Percentiles rank a stretch among this genome's conserved stretches.
Conservation (phyloP, 2,113 vertebrate species). For the Chaetorhynchus papuensis region DNA sequence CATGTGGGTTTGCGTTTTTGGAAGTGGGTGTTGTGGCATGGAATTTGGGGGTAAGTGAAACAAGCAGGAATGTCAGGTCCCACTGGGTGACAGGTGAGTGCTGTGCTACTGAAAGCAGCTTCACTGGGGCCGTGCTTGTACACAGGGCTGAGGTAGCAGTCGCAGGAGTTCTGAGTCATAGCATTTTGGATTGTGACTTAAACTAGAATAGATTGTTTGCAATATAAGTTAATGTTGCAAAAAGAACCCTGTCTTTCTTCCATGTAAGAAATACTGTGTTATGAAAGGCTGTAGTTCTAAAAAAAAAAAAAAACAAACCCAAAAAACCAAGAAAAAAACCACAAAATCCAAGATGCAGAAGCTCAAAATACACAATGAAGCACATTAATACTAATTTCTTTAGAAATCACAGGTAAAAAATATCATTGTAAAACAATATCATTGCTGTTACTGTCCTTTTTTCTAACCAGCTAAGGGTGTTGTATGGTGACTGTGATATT, state of each 20-base stretch:
- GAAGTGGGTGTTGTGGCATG: accelerated
- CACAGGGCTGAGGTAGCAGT: background rate
- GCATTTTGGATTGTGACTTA: background rate
- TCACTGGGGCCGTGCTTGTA: background rate
- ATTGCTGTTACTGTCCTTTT: background rate
- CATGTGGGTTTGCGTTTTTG: accelerated
- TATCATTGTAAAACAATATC: background rate
- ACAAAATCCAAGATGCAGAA: background rate
- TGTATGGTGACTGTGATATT: background rate
- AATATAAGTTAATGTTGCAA: background rate
- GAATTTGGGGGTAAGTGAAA: background rate
- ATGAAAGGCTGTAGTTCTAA: background rate
- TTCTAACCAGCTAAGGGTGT: background rate
- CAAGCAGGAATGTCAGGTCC: background rate
- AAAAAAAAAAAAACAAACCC: background rate
- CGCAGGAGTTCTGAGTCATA: background rate
- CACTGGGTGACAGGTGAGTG: background rate
- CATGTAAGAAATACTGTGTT: accelerated
- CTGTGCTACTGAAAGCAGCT: background rate
- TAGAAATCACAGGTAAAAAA: background rate
- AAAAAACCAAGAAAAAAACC: accelerated
- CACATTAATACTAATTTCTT: background rate
- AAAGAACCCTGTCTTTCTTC: background rate
- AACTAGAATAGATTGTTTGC: background rate
- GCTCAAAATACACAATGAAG: background rate